Evolutionary conservation across 2,113 vertebrate species (phyloP).

Genomic region (Eubucco bourcierii): DNA sequence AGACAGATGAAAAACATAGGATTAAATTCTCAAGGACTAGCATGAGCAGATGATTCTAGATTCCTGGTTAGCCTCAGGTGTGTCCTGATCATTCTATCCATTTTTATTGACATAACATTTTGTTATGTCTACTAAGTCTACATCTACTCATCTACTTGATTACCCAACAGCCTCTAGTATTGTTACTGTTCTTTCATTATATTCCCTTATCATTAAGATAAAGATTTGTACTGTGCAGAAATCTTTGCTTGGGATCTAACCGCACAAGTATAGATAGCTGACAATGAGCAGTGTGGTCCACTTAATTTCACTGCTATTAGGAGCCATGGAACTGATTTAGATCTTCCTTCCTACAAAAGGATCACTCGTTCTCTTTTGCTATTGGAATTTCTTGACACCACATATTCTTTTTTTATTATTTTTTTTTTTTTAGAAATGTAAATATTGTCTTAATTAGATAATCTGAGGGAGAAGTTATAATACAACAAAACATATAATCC

Average conservation of each 20-base stretch:
- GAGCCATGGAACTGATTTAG: background rate
- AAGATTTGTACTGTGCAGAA: background rate
- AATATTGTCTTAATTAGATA: constrained; percentile 7
- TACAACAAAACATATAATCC: too few species aligned
- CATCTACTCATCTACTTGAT: background rate
- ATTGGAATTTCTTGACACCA: background rate
- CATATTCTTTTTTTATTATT: background rate
- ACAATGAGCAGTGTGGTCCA: background rate
- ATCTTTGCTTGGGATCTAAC: background rate
- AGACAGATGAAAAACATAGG: background rate
- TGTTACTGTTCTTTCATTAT: background rate
- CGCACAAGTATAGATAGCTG: background rate
- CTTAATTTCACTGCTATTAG: background rate
- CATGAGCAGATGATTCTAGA: background rate
- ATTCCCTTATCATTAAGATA: background rate
- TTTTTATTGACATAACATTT: background rate
- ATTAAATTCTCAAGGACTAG: background rate
- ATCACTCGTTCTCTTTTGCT: background rate
- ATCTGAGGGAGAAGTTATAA: constrained; percentile 18
- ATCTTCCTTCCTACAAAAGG: background rate
- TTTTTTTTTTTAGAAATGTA: constrained; percentile 2
- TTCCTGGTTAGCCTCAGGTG: background rate
- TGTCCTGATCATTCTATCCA: background rate
- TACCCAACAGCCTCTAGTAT: background rate
- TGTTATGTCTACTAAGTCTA: too few species aligned